These are phyloP conservation scores for Speoplatyrhinus poulsoni DNA, from an alignment of 2,113 vertebrate species.

Conservation along the genomic window DNA sequence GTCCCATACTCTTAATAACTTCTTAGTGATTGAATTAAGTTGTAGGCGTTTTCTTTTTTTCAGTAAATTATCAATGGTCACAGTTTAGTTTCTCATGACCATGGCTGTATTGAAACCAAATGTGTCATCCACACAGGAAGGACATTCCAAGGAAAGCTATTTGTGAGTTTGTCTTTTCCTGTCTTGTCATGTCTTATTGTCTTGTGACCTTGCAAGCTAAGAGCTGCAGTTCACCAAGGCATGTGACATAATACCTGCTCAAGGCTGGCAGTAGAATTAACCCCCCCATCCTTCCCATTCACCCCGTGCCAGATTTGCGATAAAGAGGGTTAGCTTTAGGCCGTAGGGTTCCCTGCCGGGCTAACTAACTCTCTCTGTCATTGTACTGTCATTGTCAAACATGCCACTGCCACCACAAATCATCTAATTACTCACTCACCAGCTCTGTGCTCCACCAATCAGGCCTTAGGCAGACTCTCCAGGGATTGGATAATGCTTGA, in stretches of 20 bases:
- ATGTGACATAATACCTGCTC: slow-evolving; percentile 33
- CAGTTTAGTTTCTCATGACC: not conserved
- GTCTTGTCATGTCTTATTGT: slow-evolving; percentile 1
- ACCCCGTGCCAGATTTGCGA: slow-evolving; percentile 29
- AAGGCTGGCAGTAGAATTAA: slow-evolving; percentile 11
- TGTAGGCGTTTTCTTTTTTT: not conserved
- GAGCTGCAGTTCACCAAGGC: slow-evolving; percentile 13
- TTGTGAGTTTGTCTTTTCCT: not conserved
- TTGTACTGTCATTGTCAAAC: slow-evolving; percentile 31
- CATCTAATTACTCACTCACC: slow-evolving; percentile 34
- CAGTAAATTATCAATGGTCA: not conserved
- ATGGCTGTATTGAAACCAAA: not conserved
- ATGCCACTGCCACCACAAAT: slow-evolving; percentile 34
- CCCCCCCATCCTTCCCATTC: slow-evolving; percentile 11
- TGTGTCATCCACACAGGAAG: not conserved
- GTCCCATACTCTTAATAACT: not conserved
- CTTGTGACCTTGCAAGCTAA: slow-evolving; percentile 7
- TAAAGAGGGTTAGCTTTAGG: slow-evolving; percentile 35
- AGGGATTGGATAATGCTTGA: slow-evolving; percentile 70
- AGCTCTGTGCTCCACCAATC: slow-evolving; percentile 56
- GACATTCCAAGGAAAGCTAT: not conserved
- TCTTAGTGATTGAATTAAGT: not conserved
- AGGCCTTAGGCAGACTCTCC: slow-evolving; percentile 54
- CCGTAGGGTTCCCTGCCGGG: slow-evolving; percentile 18
- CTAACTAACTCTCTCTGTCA: slow-evolving; percentile 14